Conservation (phyloP, 2,888 invertebrate genomes). For the Tricholauxania praeusta region DNA sequence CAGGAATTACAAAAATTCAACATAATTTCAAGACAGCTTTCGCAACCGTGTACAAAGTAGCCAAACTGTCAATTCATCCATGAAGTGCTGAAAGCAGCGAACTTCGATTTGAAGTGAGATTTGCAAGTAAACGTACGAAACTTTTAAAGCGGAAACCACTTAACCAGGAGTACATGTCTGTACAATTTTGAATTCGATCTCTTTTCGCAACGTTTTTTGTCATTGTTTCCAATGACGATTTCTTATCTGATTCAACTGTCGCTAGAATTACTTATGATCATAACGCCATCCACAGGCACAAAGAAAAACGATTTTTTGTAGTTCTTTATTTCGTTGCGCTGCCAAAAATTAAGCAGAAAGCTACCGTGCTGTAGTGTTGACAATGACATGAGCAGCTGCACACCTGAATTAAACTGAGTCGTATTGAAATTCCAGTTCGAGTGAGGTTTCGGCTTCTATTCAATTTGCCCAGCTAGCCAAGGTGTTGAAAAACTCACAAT, state of each 20-base stretch:
- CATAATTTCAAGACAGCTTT: constrained; percentile 20
- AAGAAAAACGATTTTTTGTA: not conserved
- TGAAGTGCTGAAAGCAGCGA: too few relatives aligned
- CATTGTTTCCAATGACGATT: not conserved
- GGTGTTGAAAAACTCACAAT: constrained; percentile 31
- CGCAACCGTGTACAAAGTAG: not conserved
- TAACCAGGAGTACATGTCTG: not conserved
- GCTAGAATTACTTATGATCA: constrained; percentile 22
- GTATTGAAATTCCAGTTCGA: constrained; percentile 7
- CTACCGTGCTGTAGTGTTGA: not conserved
- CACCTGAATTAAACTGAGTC: constrained; percentile 1
- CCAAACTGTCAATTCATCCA: too few relatives aligned
- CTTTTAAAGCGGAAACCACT: too few relatives aligned
- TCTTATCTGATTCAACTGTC: constrained; percentile 22
- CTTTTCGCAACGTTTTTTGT: too few relatives aligned
- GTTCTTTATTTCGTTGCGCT: not conserved
- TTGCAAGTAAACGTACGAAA: too few relatives aligned
- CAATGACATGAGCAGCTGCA: not conserved
- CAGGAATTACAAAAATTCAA: constrained; percentile 13
- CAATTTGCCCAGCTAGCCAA: not conserved
- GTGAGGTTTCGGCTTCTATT: too few relatives aligned
- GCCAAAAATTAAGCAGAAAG: constrained; percentile 12
- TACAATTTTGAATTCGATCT: not conserved
- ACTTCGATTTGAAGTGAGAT: too few relatives aligned
- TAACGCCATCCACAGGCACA: constrained; percentile 21